Evolutionary conservation across 2,113 vertebrate species (phyloP).

Genomic region (Isurus oxyrinchus): DNA sequence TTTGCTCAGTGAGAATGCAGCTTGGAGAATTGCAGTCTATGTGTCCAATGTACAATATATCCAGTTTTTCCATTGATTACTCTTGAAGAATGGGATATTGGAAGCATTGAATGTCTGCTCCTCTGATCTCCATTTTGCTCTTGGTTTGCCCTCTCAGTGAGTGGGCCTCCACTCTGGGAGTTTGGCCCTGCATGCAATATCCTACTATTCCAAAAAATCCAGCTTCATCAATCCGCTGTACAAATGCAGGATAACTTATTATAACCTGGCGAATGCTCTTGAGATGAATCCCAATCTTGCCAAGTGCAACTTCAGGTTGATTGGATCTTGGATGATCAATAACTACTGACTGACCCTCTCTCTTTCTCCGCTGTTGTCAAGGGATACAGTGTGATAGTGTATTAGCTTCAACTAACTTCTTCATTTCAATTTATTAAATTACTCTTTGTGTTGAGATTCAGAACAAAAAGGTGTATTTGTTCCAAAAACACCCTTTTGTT

Average conservation of each 20-base stretch:
- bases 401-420: background rate
- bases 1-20: background rate
- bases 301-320: background rate
- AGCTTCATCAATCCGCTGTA: background rate
- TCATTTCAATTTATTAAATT: background rate
- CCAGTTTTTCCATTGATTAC: background rate
- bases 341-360: background rate
- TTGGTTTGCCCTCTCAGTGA: background rate
- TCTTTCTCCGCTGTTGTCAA: background rate
- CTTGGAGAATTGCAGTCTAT: background rate
- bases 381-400: background rate
- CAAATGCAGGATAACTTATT: no score
- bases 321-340: background rate
- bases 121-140: background rate
- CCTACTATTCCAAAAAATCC: background rate
- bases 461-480: background rate
- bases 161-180: background rate
- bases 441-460: background rate
- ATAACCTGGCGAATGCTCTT: background rate
- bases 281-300: background rate
- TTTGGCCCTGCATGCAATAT: background rate
- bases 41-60: background rate
- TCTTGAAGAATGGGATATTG: background rate
- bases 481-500: background rate
- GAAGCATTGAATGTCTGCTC: background rate